These are phyloP conservation scores for Xerus rutilus DNA, from an alignment of 2,797 vertebrate species.

Conservation along the genomic window DNA sequence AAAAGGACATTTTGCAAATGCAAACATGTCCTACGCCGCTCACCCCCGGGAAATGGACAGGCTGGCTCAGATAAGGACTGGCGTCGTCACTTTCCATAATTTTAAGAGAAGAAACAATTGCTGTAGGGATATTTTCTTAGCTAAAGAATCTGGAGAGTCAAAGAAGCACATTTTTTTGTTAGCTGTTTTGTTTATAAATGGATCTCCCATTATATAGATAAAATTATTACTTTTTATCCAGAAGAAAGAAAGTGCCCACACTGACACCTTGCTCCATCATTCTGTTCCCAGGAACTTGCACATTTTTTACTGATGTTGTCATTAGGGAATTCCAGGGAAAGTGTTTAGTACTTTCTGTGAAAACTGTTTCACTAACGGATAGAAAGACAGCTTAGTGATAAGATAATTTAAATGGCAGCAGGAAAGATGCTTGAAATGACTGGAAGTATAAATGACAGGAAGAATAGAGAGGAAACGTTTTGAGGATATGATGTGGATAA, in stretches of 20 bases:
- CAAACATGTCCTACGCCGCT: background rate
- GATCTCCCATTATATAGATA: background rate
- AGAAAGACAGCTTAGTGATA: conserved; percentile 87
- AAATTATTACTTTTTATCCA: background rate
- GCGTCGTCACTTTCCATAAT: background rate
- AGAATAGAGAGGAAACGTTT: conserved; percentile 70
- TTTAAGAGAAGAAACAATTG: background rate
- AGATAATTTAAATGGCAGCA: conserved; percentile 88
- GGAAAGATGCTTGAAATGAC: conserved; percentile 83
- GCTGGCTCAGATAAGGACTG: background rate
- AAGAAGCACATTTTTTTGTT: conserved; percentile 10
- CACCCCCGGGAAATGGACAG: background rate
- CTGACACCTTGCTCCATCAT: conserved; percentile 31
- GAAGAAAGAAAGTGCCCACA: background rate
- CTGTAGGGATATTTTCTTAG: background rate
- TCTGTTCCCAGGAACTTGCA: conserved; percentile 67
- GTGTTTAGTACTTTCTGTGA: conserved; percentile 84
- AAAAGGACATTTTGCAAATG: background rate
- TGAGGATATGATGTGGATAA: conserved; percentile 69
- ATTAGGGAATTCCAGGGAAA: conserved; percentile 85
- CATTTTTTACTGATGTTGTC: conserved; percentile 84
- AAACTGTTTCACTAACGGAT: conserved; percentile 83
- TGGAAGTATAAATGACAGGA: conserved; percentile 84
- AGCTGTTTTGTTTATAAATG: conserved; percentile 48
- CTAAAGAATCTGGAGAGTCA: background rate